Evolutionary conservation across 2,888 invertebrate species (phyloP).

Genomic region (Gonocerus acuteangulatus): DNA sequence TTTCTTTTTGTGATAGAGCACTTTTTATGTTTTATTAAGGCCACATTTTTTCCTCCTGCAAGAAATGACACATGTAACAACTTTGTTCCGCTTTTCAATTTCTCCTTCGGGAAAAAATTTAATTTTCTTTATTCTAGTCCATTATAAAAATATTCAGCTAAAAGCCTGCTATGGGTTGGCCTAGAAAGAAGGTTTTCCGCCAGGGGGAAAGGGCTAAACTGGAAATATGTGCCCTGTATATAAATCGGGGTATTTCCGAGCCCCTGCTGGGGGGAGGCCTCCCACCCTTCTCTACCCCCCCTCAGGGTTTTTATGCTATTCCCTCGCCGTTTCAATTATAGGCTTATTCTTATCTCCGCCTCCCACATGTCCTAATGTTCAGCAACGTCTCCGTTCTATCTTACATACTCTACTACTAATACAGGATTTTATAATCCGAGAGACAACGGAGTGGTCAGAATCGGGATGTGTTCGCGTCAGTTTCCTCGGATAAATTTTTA

Average conservation of each 20-base stretch:
- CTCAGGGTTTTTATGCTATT: neutral
- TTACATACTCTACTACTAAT: too few relatives aligned
- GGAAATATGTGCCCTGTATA: slow-evolving; percentile 1
- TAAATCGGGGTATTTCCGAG: neutral
- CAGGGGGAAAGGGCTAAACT: neutral
- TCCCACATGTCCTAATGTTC: neutral
- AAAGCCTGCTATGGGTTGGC: neutral
- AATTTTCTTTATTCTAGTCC: neutral
- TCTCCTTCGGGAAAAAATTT: too few relatives aligned
- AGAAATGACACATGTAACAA: too few relatives aligned
- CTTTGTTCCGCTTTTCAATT: too few relatives aligned
- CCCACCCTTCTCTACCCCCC: neutral
- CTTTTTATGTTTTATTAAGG: too few relatives aligned
- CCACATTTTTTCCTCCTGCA: too few relatives aligned
- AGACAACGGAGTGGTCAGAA: too few relatives aligned
- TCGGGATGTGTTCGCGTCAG: too few relatives aligned
- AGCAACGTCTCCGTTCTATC: neutral
- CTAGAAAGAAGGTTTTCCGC: neutral
- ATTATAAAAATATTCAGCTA: neutral
- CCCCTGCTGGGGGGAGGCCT: neutral
- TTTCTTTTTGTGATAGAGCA: too few relatives aligned
- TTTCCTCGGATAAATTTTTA: too few relatives aligned
- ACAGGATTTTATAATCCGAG: too few relatives aligned
- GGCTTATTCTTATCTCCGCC: neutral
- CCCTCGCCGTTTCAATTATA: slow-evolving; percentile 1